Evolutionary conservation across 2,113 vertebrate genomes (phyloP), one percentile per base, ranked within the genome.

Genomic region (Ornithorhynchus anatinus): DNA sequence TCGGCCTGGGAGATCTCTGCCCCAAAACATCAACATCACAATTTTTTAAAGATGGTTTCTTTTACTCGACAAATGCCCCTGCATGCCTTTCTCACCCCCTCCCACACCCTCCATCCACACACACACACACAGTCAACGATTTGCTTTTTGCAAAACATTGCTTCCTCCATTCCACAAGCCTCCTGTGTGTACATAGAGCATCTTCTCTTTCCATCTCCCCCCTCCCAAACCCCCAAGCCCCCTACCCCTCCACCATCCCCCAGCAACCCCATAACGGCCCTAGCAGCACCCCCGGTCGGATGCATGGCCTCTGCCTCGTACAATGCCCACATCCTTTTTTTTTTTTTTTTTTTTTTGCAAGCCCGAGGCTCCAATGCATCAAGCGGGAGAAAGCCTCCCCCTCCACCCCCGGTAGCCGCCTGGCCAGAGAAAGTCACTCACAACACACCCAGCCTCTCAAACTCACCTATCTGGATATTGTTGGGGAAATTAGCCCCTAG

Each of bases 401-500:
- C 23, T 27, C 48, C 56, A 20, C 25, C 79, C 57, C 9, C 8
- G 5, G 23, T 25, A 20, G 32, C 48, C 20, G 9, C 37, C 62
- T 20, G 72, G 64, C 32, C 29, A 12, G 35, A 1, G 25, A 50
- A 10, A 81, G 12, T 50, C 68, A 20, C 5, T 68, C 74, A 59
- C 72, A 5, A 33, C 2, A 32, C 62, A 73, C 77, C 63, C 19
- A 61, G 43, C 57, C 59, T 79, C 74, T 74, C 64, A 77, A 86
- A 92, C 97, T 96, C 92, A 99, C 97, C 97, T 94, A 99, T 98
- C 91, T 98, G 97, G 93, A 99, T 98, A 87, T 97, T 97, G 95
- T 96, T 99, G 95, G 97, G 97, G 84, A 98, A 99, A 98, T 96
- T 98, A 93, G 96, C 96, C 93, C 94, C 96, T 91, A 97, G 94